phyloP scores from a whole-genome alignment of 2,113 vertebrate species.

The Calyptomena viridis region DNA sequence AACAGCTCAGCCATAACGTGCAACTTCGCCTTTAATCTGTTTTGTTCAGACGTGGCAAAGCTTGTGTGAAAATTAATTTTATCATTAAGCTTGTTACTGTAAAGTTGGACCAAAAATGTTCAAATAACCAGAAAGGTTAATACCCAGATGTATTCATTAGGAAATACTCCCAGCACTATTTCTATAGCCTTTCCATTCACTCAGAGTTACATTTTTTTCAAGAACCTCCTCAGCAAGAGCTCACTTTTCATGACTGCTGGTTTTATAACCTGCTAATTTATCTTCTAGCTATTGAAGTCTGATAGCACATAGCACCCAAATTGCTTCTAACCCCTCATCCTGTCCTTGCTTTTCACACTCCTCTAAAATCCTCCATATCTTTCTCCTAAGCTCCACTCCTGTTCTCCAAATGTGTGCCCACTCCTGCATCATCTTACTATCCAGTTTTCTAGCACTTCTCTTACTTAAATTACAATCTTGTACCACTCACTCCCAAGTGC shows the following conservation, averaged over 20 bases:
- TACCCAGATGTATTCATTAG: background rate
- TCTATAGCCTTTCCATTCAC: background rate
- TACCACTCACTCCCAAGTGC: background rate
- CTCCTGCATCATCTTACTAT: background rate
- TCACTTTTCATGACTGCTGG: background rate
- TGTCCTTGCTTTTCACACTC: background rate
- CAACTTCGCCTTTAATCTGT: background rate
- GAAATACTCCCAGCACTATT: background rate
- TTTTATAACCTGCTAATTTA: background rate
- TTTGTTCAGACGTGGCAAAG: background rate
- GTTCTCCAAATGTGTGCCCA: background rate
- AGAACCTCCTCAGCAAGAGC: background rate
- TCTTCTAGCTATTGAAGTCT: background rate
- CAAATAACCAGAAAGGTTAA: background rate
- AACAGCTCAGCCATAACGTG: background rate
- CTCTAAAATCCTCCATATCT: background rate
- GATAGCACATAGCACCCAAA: background rate
- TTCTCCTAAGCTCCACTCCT: background rate
- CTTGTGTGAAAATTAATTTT: background rate
- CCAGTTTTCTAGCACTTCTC: background rate
- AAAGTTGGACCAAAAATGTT: background rate
- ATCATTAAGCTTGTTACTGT: background rate
- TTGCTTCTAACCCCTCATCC: background rate
- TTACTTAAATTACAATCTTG: background rate
- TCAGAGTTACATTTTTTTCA: background rate